phyloP scores from a whole-genome alignment of 1,140 invertebrate genomes.

The Nylanderia fulva region DNA sequence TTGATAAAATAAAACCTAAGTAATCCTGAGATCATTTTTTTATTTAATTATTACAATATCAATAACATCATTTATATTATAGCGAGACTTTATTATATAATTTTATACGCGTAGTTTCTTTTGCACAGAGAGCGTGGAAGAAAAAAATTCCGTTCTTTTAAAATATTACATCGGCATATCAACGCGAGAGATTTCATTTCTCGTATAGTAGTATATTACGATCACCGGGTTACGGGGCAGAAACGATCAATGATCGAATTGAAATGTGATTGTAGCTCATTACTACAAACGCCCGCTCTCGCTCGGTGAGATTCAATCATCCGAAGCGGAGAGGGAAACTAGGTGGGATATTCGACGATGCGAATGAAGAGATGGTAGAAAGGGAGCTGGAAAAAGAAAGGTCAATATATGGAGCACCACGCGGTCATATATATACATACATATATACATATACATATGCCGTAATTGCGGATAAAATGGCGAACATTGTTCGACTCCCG shows the following conservation, averaged over 20 bases:
- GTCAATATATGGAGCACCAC: neutral
- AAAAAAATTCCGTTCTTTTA: conserved; percentile 3
- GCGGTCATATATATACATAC: too few relatives aligned
- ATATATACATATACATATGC: conserved; percentile 56
- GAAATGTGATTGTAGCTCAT: conserved; percentile 46
- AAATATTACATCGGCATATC: conserved; percentile 6
- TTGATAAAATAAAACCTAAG: too few relatives aligned
- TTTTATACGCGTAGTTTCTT: neutral
- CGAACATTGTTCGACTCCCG: conserved; percentile 11
- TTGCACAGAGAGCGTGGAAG: neutral
- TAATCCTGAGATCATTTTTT: neutral
- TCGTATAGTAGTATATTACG: conserved; percentile 6
- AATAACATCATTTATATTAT: neutral
- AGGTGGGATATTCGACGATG: conserved; percentile 22
- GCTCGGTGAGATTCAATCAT: conserved; percentile 32
- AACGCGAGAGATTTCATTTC: conserved; percentile 12
- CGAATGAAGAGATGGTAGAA: neutral
- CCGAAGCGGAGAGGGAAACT: neutral
- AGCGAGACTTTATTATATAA: neutral
- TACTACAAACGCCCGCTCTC: conserved; percentile 16
- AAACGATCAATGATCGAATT: conserved; percentile 39
- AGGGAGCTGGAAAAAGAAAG: conserved; percentile 14
- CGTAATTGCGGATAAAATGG: conserved; percentile 50
- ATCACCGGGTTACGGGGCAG: neutral
- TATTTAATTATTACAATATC: neutral